Base-by-base conservation (phyloP, 2,797 vertebrate species). In the Lagodon rhomboides region DNA sequence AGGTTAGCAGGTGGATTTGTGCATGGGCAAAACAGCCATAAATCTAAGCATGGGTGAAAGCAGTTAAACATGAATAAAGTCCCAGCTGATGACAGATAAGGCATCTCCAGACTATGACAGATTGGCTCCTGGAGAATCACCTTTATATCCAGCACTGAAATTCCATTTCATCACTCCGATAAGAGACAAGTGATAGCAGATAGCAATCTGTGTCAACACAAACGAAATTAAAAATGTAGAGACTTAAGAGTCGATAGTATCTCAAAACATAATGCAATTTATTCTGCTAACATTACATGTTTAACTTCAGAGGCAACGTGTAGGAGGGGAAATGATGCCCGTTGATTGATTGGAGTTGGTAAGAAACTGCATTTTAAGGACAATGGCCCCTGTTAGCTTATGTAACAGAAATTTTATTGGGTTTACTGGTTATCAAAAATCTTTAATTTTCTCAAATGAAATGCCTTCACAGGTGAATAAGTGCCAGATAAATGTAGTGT, bases 151-250 rank as follows among this genome's bases (percentile, higher is more conserved):
- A 72, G 83, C 83, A 62, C 82, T 90, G 87, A 95, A 96, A 95
- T 95, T 93, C 93, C 89, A 95, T 96, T 96, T 95, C 50, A 20
- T 95, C 92, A 90, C 66, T 44, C 79, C 18, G 95, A 96, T 96
- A 96, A 95, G 87, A 77, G 90, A 90, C 93, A 93, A 94, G 91
- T 85, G 94, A 96, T 96, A 95, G 93, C 84, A 95, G 95, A 96
- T 96, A 94, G 82, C 75, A 84, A 96, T 96, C 95, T 96, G 83
- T 95, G 94, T 96, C 95, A 96, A 96, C 94, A 96, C 79, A 95
- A 95, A 95, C 91, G 95, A 95, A 96, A 96, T 96, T 95, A 96
- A 96, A 97, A 96, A 91, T 82, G 58, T 90, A 83, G 81, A 80
- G 87, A 91, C 88, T 93, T 92, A 93, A 93, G 86, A 91, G 93